Base-by-base conservation (phyloP, 2,888 invertebrate species). In the Flexamia atlantica region DNA sequence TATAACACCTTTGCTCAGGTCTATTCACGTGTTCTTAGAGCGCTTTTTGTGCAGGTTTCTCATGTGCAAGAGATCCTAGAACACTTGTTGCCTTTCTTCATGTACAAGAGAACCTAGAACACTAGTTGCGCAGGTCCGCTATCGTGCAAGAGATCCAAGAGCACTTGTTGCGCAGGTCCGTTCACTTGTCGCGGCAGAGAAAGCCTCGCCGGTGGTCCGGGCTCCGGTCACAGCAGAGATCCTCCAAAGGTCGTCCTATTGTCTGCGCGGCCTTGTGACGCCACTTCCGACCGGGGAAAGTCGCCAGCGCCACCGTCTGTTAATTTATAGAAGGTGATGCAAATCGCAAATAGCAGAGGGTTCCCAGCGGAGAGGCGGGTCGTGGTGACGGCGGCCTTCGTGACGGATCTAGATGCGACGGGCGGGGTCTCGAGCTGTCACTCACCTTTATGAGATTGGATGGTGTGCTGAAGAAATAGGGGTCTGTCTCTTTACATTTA, bases 311-410 rank as follows among this genome's bases (percentile, higher is more conserved):
- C 64, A 64, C 42, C 42, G 81, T 81, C 81, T 64, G 81, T 46
- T 81, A 81, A 64, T 81, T 81, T 81, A 81, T 81, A 64, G 81
- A 81, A 81, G 81, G 81, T 72, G 82, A 82, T 82, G 82, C 50
- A 70, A 72, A 82, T 82, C 68, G 82, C 50, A 82, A 82, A 82
- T 82, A 82, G 50, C 82, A 72, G 32, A 30, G 50, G 53, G 68
- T 82, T 82, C 82, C 82, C 82, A 82, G 82, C 40, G 36, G 28
- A 30, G 68, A 30, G 68, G 32, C 14, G 28, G 9, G 68, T 14
- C n/a, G n/a, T n/a, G n/a, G n/a, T n/a, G n/a, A n/a, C 5, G 70
- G n/a, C 40, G n/a, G 40, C 70, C 40, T 70, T 70, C n/a, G 5
- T 40, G 70, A 70, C 17, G 20, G 70, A 40, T 70, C 68, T 68